These are phyloP conservation scores for Ceyx cyanopectus DNA, from an alignment of 2,113 vertebrate species.

Conservation along the genomic window DNA sequence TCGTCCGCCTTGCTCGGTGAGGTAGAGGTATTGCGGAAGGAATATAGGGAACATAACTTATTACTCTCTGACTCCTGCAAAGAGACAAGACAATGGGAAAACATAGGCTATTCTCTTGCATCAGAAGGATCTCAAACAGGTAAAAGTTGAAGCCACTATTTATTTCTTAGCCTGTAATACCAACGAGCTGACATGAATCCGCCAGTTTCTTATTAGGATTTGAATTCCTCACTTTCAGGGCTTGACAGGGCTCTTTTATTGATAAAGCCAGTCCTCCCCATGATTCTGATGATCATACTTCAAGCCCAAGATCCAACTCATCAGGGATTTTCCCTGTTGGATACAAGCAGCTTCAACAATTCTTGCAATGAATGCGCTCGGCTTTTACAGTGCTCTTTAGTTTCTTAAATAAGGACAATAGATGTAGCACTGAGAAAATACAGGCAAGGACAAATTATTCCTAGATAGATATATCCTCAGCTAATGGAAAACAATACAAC, in stretches of 20 bases:
- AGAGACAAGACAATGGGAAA: constrained; percentile 72
- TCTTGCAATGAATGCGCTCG: background rate
- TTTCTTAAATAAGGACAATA: background rate
- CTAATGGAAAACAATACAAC: background rate
- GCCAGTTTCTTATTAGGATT: background rate
- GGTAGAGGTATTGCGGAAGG: constrained; percentile 99
- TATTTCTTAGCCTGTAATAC: background rate
- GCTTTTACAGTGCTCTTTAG: background rate
- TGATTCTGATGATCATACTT: background rate
- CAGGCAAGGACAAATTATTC: background rate
- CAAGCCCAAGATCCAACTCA: background rate
- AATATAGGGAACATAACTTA: constrained; percentile 99
- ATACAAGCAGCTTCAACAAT: background rate
- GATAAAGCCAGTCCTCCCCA: background rate
- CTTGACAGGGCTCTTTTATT: background rate
- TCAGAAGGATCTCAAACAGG: background rate
- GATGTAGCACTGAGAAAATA: constrained; percentile 21
- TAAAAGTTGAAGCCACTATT: background rate
- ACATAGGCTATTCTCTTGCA: background rate
- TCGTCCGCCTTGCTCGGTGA: constrained; percentile 98
- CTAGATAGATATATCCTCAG: background rate
- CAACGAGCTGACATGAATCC: background rate
- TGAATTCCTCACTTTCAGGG: background rate
- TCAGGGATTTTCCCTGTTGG: background rate
- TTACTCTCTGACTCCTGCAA: constrained; percentile 97